Base-by-base conservation (phyloP, 2,113 vertebrate genomes). In the Bagarius yarrelli region DNA sequence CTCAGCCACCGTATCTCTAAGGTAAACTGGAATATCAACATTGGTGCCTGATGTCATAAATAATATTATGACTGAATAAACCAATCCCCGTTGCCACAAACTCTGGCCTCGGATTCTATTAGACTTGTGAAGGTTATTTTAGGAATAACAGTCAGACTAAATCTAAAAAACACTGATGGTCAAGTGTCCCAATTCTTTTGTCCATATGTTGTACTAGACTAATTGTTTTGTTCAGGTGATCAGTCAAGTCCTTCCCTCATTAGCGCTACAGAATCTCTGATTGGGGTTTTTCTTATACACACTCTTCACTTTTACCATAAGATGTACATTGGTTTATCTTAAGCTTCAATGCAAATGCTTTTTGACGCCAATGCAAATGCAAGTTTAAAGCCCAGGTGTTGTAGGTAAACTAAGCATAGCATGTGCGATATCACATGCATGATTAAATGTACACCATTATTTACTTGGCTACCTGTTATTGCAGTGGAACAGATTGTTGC, bases 401-500 rank as follows among this genome's bases (percentile, higher is more conserved):
- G 61, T 21, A 55, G 50, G 50, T 55, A 30, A 34, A 32, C 18
- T 14, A 61, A 55, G 4, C 61, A 55, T 32, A 55, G 1, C 61
- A 36, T 53, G 53, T 66, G 61, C 50, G 34, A 9, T n/a, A 53
- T 55, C 61, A 55, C 66, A 66, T n/a, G 61, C 47, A 64, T 67
- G 61, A 16, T 40, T n/a, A 21, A 50, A 66, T 78, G 60, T 23
- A n/a, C 15, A 2, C 52, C 9, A 12, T 76, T 66, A 61, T 27
- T 52, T 52, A 50, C 21, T 55, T 36, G 61, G 47, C 19, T 55
- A 53, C 60, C 27, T 30, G 76, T 53, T 78, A 64, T 78, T 78
- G 50, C 61, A 30, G 12, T 23, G 8, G 50, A 67, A 53, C 75
- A 77, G 75, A 77, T 50, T 77, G 57, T 77, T 77, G 44, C 59